Evolutionary conservation across 2,113 vertebrate genomes (phyloP), one percentile per base, ranked within the genome.

Genomic region (Mustela nigripes): DNA sequence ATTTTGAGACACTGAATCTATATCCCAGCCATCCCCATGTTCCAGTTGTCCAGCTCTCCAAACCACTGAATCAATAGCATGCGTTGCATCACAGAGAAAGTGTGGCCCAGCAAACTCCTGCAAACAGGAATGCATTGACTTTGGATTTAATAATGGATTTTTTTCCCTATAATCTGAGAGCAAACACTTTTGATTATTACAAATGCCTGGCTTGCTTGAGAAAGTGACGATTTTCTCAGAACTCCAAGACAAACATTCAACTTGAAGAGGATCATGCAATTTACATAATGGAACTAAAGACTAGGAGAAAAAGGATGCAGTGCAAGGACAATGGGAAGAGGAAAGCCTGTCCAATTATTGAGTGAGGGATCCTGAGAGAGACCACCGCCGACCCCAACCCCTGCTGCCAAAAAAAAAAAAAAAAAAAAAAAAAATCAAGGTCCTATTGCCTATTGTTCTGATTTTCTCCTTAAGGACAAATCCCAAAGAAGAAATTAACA

Each of bases 161-260:
- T 63, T 42, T 42, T 58, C 7, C 26, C 21, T 80, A 0, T 80
- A 87, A 31, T 83, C 76, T 92, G 15, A 94, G 88, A 91, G 11
- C 10, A 97, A 93, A 18, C 11, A 26, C 14, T 62, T 85, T 86
- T 80, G 78, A 80, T 91, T 48, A 50, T 69, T 93, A 26, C 48
- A 83, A 96, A 71, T 95, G 63, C 65, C 31, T 88, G 21, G 5
- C n/a, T 94, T 63, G 1, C 28, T 80, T 91, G 39, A 95, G 8
- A 82, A 94, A 21, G 15, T 18, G 2, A 76, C 90, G 33, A 22
- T 69, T 92, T 96, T 92, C 85, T 95, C 39, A 84, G 74, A 95
- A 71, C 14, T 96, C 24, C 31, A 62, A 95, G 87, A n/a, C 11
- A 81, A 53, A 24, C 28, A 45, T 92, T 76, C 39, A 89, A 11